Evolutionary conservation across 2,888 invertebrate species (phyloP), one percentile per base, ranked within the genome.

Genomic region (Sisyra nigra): DNA sequence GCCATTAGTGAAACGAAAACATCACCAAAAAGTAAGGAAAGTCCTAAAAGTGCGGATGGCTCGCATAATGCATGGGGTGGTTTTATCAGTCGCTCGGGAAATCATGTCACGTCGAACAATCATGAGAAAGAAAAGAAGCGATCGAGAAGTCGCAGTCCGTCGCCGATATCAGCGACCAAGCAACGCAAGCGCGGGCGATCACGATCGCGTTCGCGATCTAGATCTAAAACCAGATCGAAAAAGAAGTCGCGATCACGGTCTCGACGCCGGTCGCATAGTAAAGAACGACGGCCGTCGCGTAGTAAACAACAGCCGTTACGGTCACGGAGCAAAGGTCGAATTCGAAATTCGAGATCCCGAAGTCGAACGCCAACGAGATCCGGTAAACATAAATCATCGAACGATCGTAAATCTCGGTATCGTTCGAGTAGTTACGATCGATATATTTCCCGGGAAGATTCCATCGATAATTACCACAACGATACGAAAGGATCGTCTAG

Each of bases 31-130:
- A 44, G 24, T 24, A 44, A 58, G 46, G 57, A 55, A 42, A 55
- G 53, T 45, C 52, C 65, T 56, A 47, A 64, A 55, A 50, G 57
- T 62, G 54, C 71, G 61, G 66, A 69, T 44, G 69, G 70, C 1
- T 71, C 71, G 1, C 75, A 77, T 50, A 76, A 76, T 51, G 75
- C 76, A 2, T 75, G 75, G 74, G 75, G 76, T 19, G 76, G 76
- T 17, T 76, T 76, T 49, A 76, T 76, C 47, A 74, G 74, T 41
- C 59, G 61, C 35, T 60, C 61, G 9, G 50, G 62, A 34, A 60
- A 58, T 44, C 46, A 58, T 48, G 52, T 58, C 48, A 47, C 52
- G 38, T 37, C 49, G 0, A 54, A 57, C 11, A 58, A 58, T 38
- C 58, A 59, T 46, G 63, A 63, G 48, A 61, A 61, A 44, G 53